A percentile compares a stretch with the other conserved stretches of the same genome.
Conservation (phyloP, 1,140 invertebrate species). For the Polypedilum pembai region DNA sequence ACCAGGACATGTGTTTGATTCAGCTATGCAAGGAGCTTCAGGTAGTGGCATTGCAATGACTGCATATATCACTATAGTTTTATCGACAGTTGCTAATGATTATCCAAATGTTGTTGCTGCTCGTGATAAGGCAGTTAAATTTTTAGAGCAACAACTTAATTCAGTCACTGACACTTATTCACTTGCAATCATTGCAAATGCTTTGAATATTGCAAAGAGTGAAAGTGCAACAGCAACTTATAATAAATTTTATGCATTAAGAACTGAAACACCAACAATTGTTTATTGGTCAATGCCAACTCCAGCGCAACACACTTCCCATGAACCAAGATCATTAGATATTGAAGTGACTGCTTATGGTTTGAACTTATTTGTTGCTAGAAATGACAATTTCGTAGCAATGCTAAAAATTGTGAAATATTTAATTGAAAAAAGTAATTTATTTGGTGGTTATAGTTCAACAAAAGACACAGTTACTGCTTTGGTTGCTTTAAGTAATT, state of each 20-base stretch:
- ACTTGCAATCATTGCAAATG: constrained; percentile 66
- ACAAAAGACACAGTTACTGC: constrained; percentile 63
- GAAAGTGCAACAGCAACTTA: not conserved
- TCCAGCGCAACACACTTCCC: constrained; percentile 39
- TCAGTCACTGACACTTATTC: constrained; percentile 61
- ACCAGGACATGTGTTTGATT: constrained; percentile 60
- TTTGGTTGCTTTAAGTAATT: constrained; percentile 55
- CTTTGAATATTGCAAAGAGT: constrained; percentile 59
- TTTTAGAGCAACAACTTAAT: not conserved
- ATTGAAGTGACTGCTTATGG: constrained; percentile 73
- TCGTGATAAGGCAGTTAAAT: constrained; percentile 43
- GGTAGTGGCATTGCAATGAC: constrained; percentile 61
- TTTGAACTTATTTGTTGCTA: constrained; percentile 55
- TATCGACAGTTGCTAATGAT: constrained; percentile 53
- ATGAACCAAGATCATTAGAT: constrained; percentile 53
- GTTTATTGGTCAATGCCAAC: not conserved
- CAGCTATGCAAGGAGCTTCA: constrained; percentile 68
- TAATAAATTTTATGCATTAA: not conserved
- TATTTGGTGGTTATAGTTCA: constrained; percentile 67
- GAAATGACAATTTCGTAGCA: constrained; percentile 51
- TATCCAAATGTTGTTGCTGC: not conserved
- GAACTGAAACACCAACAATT: not conserved
- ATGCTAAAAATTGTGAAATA: constrained; percentile 50
- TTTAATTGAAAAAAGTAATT: constrained; percentile 67
- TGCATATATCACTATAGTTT: constrained; percentile 67